Evolutionary conservation across 37 sponge, comb jelly and placozoan genomes (phyloP), one percentile per base, ranked within the genome.

Genomic region (Crambe crambe): DNA sequence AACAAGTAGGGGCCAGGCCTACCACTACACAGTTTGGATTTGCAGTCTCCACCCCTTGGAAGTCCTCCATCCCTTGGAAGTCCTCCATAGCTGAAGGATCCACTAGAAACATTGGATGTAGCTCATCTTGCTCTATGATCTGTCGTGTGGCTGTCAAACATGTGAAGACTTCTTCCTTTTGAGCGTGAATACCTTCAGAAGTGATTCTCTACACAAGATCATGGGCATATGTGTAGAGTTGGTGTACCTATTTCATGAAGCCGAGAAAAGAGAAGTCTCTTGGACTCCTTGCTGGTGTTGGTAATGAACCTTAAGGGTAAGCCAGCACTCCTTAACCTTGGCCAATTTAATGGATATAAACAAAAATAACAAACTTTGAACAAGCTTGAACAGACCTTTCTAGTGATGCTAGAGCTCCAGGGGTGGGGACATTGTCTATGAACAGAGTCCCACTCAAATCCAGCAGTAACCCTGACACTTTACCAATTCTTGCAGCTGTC

Each of bases 381-480:
- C 27, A 68, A 34, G 39, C 22, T 3, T 56, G 12, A 38, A 73
- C 81, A 54, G 37, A 90, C 92, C 83, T 86, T 30, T 63, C 66
- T 2, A 91, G 79, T 39, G 87, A 83, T 18, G 76, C 56, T 3
- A 87, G 39, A 17, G 92, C 88, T 2, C 37, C 70, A 6, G 76
- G 77, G 1, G 82, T 83, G 23, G 82, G 77, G 10, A 59, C 51
- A 37, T 83, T 81, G 25, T 73, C 92, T 39, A 92, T 62, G 60
- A 88, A 85, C 3, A 92, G 81, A 18, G 92, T 92, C 3, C 92
- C 92, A 41, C 85, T 92, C 63, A 92, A 68, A 47, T 92, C 92
- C 60, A 92, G 23, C 59, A 92, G 66, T 26, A 92, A 79, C 20
- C 69, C 80, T 20, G 58, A 54, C 26, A 79, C 57, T 67, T 79